A percentile compares a stretch with the other conserved stretches of the same genome.
Conservation (phyloP, 2,797 vertebrate species). For the Halcyon chelicuti region DNA sequence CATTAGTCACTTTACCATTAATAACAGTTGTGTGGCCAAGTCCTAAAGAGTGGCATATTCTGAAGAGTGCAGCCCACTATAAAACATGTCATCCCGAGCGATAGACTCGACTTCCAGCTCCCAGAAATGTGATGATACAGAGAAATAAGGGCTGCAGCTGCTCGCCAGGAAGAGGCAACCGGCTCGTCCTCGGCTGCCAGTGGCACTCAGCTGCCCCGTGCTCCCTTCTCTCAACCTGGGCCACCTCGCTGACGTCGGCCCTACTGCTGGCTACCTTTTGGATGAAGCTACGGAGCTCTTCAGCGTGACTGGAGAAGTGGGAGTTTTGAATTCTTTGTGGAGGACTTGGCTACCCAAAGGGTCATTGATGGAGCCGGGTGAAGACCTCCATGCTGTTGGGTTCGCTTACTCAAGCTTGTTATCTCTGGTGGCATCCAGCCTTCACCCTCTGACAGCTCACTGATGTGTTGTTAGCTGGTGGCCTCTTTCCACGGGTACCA, state of each 20-base stretch:
- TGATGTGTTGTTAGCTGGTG: not conserved
- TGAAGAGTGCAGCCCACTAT: not conserved
- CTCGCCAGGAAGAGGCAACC: not conserved
- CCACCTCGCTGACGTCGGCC: accelerated
- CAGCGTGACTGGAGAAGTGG: not conserved
- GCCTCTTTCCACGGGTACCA: not conserved
- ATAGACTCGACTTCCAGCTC: not conserved
- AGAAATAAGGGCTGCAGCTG: not conserved
- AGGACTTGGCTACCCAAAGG: not conserved
- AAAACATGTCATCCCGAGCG: not conserved
- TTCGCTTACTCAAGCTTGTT: not conserved
- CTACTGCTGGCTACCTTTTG: accelerated
- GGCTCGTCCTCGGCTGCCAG: accelerated
- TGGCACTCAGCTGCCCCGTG: accelerated
- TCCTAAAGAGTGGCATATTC: not conserved
- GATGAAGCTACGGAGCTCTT: not conserved
- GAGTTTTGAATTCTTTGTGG: not conserved
- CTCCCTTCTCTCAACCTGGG: not conserved
- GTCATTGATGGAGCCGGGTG: not conserved
- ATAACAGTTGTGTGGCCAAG: conserved; percentile 22
- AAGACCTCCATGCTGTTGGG: accelerated
- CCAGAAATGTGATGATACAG: not conserved
- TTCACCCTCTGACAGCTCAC: accelerated
- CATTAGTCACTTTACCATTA: conserved; percentile 21
- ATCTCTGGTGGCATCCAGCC: not conserved